A percentile compares a stretch with the other conserved stretches of the same genome.
Evolutionary conservation across 2,113 vertebrate species (phyloP).

Genomic region (Hipposideros armiger): DNA sequence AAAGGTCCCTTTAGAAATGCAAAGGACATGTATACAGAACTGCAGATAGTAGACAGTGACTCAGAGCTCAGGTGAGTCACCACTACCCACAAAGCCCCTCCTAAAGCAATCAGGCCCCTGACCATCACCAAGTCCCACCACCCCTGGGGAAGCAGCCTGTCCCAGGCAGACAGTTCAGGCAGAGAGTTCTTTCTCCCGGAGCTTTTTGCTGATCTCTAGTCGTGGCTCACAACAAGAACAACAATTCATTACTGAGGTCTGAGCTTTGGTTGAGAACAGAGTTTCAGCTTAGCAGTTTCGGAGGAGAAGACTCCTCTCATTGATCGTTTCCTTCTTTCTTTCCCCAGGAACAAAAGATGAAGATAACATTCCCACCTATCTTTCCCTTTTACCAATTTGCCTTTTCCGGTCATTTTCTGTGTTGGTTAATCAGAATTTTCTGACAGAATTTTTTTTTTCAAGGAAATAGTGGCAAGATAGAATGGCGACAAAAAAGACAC

Average conservation of each 20-base stretch:
- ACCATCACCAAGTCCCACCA: neutral
- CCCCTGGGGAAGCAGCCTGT: neutral
- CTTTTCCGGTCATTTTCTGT: neutral
- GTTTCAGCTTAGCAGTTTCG: neutral
- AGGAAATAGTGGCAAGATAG: neutral
- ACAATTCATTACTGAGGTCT: neutral
- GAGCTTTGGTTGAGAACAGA: neutral
- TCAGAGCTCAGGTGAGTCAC: slow-evolving; percentile 59
- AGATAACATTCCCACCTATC: neutral
- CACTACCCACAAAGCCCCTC: neutral
- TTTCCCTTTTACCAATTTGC: neutral
- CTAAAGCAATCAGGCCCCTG: neutral
- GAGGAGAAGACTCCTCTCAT: neutral
- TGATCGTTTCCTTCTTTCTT: neutral
- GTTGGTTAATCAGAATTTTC: slow-evolving; percentile 10
- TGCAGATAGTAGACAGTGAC: neutral
- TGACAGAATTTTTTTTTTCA: neutral
- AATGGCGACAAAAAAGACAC: neutral
- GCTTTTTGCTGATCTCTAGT: slow-evolving; percentile 26
- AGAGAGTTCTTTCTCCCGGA: neutral
- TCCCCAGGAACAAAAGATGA: neutral
- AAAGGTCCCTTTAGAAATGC: neutral
- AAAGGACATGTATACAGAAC: neutral
- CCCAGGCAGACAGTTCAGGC: too few species aligned
- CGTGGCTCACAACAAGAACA: neutral